A percentile compares a stretch with the other conserved stretches of the same genome.
These are phyloP conservation scores for Orthonevra nobilis DNA, from an alignment of 2,888 invertebrate species.

Conservation along the genomic window DNA sequence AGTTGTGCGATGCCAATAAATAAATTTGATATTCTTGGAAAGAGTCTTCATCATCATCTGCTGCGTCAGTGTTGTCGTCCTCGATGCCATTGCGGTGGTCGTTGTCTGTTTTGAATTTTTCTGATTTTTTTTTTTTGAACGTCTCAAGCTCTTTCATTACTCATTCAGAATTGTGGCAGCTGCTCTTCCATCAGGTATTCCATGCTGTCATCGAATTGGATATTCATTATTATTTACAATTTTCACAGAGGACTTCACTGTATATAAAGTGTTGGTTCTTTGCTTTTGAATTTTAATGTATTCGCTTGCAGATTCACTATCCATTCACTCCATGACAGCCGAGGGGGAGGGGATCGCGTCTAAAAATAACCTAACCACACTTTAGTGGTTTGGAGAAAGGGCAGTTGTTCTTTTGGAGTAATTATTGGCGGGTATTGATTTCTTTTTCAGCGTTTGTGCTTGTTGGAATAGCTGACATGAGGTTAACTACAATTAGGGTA, in stretches of 20 bases:
- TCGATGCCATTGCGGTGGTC: neutral
- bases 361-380: conserved; percentile 25
- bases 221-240: conserved; percentile 62
- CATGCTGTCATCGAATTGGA: conserved; percentile 36
- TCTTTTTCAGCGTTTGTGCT: neutral
- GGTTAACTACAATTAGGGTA: conserved; percentile 50
- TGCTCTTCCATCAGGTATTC: conserved; percentile 64
- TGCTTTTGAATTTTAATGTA: conserved; percentile 55
- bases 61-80: neutral
- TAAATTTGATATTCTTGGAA: conserved; percentile 65
- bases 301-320: conserved; percentile 10
- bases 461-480: neutral
- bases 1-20: conserved; percentile 65
- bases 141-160: conserved; percentile 39
- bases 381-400: neutral
- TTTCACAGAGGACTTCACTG: conserved; percentile 41
- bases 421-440: conserved; percentile 57
- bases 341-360: conserved; percentile 4
- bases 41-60: conserved; percentile 21
- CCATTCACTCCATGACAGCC: neutral
- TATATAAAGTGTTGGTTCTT: too few species aligned
- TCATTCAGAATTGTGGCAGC: conserved; percentile 55
- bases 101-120: conserved; percentile 7
- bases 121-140: neutral
- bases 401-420: conserved; percentile 11